Percentiles rank a stretch among this genome's conserved stretches.
phyloP scores from a whole-genome alignment of 1,140 invertebrate genomes.

The Leptestheria dahalacensis region DNA sequence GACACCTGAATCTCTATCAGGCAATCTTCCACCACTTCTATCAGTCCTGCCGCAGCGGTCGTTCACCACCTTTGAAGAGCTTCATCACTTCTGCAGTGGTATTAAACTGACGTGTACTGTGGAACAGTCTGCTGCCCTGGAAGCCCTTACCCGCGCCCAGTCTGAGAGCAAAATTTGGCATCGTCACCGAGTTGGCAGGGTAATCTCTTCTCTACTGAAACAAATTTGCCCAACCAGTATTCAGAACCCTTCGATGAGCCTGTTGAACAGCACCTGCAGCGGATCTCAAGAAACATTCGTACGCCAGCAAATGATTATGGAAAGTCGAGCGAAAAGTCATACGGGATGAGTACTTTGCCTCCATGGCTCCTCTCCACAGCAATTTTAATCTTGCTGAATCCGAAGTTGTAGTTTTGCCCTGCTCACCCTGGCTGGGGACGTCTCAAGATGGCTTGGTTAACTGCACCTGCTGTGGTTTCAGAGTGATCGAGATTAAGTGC shows the following conservation, averaged over 20 bases:
- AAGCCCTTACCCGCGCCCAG: background rate
- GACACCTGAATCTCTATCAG: background rate
- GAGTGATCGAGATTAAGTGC: background rate
- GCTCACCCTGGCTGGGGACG: background rate
- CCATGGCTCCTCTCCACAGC: background rate
- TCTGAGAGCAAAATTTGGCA: background rate
- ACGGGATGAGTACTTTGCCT: background rate
- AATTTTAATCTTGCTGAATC: background rate
- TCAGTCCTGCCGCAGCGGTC: background rate
- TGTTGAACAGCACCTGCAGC: background rate
- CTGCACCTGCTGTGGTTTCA: background rate
- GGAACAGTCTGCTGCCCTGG: background rate
- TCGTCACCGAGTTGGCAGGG: background rate
- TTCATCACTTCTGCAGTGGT: background rate
- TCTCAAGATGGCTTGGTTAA: background rate
- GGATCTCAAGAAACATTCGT: background rate
- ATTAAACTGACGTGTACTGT: background rate
- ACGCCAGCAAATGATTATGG: background rate
- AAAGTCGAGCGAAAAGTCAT: background rate
- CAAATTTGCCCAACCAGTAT: background rate
- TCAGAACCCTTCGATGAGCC: background rate
- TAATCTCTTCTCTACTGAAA: background rate
- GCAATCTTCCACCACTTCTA: background rate
- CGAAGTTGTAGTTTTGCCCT: background rate
- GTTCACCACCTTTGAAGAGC: background rate